These are phyloP conservation scores for Netelia virgata DNA, from an alignment of 2,888 invertebrate species.

Conservation along the genomic window DNA sequence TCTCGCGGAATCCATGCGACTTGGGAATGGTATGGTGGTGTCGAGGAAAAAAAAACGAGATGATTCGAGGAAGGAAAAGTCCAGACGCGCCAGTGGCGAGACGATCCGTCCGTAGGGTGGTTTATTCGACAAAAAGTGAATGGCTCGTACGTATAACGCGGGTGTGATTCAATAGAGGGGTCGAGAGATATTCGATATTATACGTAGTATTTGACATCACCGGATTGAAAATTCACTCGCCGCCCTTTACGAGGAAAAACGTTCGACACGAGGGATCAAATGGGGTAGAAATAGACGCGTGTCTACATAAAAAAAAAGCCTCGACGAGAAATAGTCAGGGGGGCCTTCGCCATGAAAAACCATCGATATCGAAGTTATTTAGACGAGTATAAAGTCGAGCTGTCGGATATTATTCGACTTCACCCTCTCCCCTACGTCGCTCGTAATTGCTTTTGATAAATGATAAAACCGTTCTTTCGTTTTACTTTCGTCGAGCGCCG, in stretches of 20 bases:
- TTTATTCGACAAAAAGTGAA: conserved; percentile 35
- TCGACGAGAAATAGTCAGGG: neutral
- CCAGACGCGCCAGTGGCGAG: conserved; percentile 46
- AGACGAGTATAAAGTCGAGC: neutral
- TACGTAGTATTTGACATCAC: conserved; percentile 26
- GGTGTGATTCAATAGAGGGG: conserved; percentile 14
- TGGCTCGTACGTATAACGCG: conserved; percentile 20
- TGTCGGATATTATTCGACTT: neutral
- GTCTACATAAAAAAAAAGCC: neutral
- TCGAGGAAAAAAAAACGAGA: conserved; percentile 43
- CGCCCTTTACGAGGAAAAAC: neutral
- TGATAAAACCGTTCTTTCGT: neutral
- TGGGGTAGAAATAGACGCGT: neutral
- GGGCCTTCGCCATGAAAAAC: neutral
- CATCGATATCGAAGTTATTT: neutral
- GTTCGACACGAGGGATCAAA: neutral
- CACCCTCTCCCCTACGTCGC: neutral
- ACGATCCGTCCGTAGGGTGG: conserved; percentile 27
- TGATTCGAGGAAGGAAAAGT: conserved; percentile 21
- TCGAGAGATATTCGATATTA: conserved; percentile 20
- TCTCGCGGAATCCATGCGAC: conserved; percentile 68
- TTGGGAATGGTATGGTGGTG: conserved; percentile 69
- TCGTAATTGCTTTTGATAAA: conserved; percentile 4
- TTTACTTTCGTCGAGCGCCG: neutral
- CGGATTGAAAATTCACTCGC: conserved; percentile 12